Conservation (phyloP, 2,888 invertebrate species). For the Spodoptera picta region DNA sequence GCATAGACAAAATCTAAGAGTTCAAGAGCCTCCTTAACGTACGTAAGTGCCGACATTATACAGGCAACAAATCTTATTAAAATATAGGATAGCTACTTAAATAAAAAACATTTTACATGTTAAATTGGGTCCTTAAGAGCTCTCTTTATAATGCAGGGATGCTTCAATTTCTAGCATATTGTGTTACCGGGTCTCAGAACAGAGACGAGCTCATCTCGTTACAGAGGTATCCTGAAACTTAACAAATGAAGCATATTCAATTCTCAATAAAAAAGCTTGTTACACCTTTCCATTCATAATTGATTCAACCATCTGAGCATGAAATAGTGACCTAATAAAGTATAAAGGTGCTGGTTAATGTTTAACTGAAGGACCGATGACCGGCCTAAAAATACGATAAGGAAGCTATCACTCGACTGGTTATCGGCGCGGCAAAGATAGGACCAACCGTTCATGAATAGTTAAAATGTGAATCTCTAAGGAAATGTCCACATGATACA, state of each 20-base stretch:
- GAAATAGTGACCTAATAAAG: constrained; percentile 27
- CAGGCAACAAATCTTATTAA: background rate
- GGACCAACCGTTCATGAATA: constrained; percentile 77
- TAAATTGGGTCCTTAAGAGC: constrained; percentile 20
- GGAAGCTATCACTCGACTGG: constrained; percentile 71
- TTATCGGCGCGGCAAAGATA: constrained; percentile 74
- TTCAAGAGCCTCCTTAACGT: background rate
- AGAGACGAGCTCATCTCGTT: constrained; percentile 14
- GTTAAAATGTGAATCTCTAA: constrained; percentile 70
- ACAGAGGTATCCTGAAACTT: constrained; percentile 16
- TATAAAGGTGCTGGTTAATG: constrained; percentile 29
- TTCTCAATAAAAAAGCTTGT: constrained; percentile 26
- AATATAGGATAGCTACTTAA: constrained; percentile 3
- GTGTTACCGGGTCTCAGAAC: constrained; percentile 22
- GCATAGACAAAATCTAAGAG: too few relatives aligned
- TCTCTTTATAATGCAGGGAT: constrained; percentile 21
- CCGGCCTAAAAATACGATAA: constrained; percentile 73
- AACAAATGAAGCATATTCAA: constrained; percentile 27
- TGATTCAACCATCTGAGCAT: constrained; percentile 25
- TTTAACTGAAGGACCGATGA: constrained; percentile 53
- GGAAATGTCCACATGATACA: constrained; percentile 60
- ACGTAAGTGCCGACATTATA: background rate
- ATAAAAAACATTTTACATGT: constrained; percentile 31
- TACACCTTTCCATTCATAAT: constrained; percentile 26
- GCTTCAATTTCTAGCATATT: constrained; percentile 43